These are phyloP conservation scores for Microcebus tavaratra DNA, from an alignment of 2,113 vertebrate genomes.

Conservation along the genomic window DNA sequence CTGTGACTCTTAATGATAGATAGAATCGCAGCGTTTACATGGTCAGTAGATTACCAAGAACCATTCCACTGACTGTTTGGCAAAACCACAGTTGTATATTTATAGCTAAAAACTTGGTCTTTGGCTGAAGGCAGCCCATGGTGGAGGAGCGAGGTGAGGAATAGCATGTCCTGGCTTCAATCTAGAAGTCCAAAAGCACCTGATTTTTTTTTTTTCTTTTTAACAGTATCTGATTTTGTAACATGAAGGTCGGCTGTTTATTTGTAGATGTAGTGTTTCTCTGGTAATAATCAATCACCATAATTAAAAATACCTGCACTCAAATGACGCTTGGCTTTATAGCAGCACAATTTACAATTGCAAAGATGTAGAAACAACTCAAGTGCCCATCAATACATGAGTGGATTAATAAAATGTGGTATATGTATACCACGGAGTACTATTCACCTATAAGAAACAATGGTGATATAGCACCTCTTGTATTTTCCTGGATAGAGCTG, in stretches of 20 bases:
- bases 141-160: background rate
- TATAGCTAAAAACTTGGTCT: background rate
- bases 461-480: too few species aligned
- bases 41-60: background rate
- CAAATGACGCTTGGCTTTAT: too few species aligned
- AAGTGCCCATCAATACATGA: too few species aligned
- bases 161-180: background rate
- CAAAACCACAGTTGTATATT: background rate
- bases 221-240: background rate
- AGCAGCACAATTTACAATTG: too few species aligned
- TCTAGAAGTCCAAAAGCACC: background rate
- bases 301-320: background rate
- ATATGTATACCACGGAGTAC: too few species aligned
- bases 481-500: too few species aligned
- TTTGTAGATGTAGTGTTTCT: background rate
- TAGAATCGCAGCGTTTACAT: background rate
- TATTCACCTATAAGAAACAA: too few species aligned
- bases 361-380: too few species aligned
- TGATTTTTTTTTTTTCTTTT: background rate
- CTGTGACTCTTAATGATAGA: background rate
- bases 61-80: background rate
- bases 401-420: too few species aligned
- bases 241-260: background rate
- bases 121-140: background rate
- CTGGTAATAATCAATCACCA: background rate